These are phyloP conservation scores for Stichopus chloronotus DNA, from an alignment of 35 echinoderm and acorn worm species.

Conservation along the genomic window DNA sequence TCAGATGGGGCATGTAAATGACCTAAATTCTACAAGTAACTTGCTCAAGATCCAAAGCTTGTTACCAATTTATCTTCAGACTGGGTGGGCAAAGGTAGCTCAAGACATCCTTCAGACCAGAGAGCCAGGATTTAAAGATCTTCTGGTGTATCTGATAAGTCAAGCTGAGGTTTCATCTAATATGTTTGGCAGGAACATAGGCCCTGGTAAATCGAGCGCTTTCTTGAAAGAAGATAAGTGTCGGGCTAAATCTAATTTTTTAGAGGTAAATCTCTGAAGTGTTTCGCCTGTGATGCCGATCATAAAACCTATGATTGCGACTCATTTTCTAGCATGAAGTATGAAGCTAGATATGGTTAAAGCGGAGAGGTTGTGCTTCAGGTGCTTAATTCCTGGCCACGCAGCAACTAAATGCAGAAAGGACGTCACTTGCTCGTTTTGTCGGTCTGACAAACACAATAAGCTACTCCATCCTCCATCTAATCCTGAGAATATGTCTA, in stretches of 20 bases:
- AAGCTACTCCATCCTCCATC: not conserved
- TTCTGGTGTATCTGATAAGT: conserved; percentile 43
- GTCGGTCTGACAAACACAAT: conserved; percentile 51
- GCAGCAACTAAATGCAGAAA: conserved; percentile 45
- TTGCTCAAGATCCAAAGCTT: not conserved
- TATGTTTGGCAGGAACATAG: conserved; percentile 62
- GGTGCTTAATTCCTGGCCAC: conserved; percentile 55
- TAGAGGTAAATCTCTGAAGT: conserved; percentile 43
- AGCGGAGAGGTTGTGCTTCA: conserved; percentile 47
- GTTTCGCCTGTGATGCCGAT: conserved; percentile 43
- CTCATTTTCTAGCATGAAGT: not conserved
- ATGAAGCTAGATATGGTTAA: conserved; percentile 51
- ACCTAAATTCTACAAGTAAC: conserved; percentile 36
- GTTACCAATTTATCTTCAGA: conserved; percentile 30
- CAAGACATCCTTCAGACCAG: conserved; percentile 47
- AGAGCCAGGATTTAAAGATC: conserved; percentile 25
- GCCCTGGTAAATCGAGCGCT: not conserved
- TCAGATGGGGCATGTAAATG: conserved; percentile 44
- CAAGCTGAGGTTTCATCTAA: conserved; percentile 62
- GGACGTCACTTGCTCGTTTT: not conserved
- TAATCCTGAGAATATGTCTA: not conserved
- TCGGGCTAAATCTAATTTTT: not conserved
- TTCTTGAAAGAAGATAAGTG: not conserved
- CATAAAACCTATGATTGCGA: conserved; percentile 52
- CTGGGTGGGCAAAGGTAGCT: conserved; percentile 46